phyloP scores from a whole-genome alignment of 2,113 vertebrate species.

The Scophthalmus maximus region DNA sequence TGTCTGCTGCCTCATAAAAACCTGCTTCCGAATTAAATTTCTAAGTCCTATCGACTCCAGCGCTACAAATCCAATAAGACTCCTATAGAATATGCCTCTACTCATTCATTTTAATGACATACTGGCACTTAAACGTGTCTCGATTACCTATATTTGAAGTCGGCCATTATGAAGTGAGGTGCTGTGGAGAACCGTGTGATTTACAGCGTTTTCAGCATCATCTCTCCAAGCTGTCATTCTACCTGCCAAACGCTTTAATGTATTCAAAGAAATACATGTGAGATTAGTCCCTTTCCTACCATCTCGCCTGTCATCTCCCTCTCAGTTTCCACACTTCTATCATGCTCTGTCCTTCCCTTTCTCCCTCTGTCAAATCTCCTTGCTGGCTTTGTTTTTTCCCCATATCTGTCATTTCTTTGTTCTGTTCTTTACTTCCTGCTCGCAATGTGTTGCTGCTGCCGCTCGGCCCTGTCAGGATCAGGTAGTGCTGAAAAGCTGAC shows the following conservation, averaged over 20 bases:
- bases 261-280: constrained; percentile 31
- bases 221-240: constrained; percentile 37
- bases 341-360: constrained; percentile 9
- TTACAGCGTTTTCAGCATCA: constrained; percentile 28
- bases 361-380: constrained; percentile 1
- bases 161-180: constrained; percentile 39
- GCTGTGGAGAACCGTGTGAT: constrained; percentile 41
- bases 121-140: constrained; percentile 3
- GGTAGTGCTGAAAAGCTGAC: constrained; percentile 58
- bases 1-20: constrained; percentile 1
- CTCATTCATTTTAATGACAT: constrained; percentile 42
- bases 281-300: constrained; percentile 13
- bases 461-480: constrained; percentile 52
- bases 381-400: constrained; percentile 3
- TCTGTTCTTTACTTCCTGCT: constrained; percentile 23
- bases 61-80: constrained; percentile 14
- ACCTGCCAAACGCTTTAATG: constrained; percentile 46
- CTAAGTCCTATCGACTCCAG: constrained; percentile 13
- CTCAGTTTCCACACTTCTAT: constrained; percentile 12
- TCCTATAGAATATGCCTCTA: constrained; percentile 6
- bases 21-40: constrained; percentile 11
- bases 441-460: constrained; percentile 20
- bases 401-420: constrained; percentile 33
- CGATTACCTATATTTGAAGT: constrained; percentile 29
- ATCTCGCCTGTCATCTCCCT: constrained; percentile 25